Base-by-base conservation (phyloP, 2,888 invertebrate species). In the Troglohyphantes excavatus region DNA sequence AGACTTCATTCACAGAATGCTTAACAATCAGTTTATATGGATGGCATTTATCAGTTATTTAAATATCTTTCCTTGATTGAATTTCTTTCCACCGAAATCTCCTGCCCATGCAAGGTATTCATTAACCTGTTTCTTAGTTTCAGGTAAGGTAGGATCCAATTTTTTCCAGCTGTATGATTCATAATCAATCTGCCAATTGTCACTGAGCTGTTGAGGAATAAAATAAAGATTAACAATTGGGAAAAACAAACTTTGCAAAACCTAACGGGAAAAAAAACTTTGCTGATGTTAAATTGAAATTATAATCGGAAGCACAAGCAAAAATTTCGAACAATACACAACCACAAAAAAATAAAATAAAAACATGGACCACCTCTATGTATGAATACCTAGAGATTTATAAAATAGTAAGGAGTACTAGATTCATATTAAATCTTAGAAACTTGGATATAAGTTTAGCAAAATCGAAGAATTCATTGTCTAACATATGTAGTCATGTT, bases 41-140 rank as follows among this genome's bases (percentile, higher is more conserved):
- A 39, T n/a, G 65, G 43, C 46, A 43, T n/a, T 2, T 53, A 46
- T 23, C 53, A 39, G 93, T 95, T 96, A 99, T 95, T 99, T 99
- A 95, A 99, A 99, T 94, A 99, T 97, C 95, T 99, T 99, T 94
- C 99, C 99, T 95, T 99, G 98, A 95, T 98, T 98, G 95, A 99
- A 98, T 93, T 96, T 95, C 93, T 98, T 97, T 90, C 98, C 99
- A 78, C 95, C 94, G 93, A 96, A 97, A 94, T 99, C 98, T 91
- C 98, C 98, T 92, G 95, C 95, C 98, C 98, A 98, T 65, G 96
- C 95, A 94, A 99, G 96, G 94, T 98, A 99, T 93, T 98, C 96
- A 91, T 96, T 94, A 17, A 99, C 97, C 85, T 98, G 93, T 92
- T 96, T 95, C 95, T 98, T 98, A 82, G 98, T 98, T 93, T 96